Conservation (phyloP, 2,113 vertebrate genomes). For the Desmodus rotundus region DNA sequence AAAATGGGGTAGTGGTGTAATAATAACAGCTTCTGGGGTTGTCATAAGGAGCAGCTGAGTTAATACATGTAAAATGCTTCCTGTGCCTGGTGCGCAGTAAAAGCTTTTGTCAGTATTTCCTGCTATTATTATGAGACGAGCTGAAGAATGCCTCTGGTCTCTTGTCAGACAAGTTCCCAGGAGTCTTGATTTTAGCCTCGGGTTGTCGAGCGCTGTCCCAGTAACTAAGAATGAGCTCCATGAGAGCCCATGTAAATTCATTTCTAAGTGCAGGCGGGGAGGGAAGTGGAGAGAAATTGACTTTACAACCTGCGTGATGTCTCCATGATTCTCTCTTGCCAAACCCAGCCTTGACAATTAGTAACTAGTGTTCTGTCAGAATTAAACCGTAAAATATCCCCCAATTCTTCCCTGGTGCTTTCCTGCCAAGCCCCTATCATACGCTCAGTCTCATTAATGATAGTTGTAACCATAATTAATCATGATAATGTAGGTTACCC, state of each 20-base stretch:
- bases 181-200: neutral
- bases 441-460: neutral
- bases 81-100: accelerated
- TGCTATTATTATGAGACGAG: neutral
- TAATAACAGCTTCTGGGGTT: neutral
- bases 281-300: neutral
- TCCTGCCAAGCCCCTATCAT: neutral
- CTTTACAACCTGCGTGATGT: neutral
- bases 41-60: neutral
- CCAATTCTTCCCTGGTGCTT: neutral
- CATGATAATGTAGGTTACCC: neutral
- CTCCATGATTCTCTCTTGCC: neutral
- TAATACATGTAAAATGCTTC: neutral
- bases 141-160: neutral
- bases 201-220: neutral
- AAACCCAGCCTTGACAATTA: neutral
- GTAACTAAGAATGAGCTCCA: neutral
- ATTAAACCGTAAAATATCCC: neutral
- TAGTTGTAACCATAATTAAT: neutral
- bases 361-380: neutral
- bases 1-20: neutral
- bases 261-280: neutral
- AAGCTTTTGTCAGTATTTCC: neutral
- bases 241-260: neutral
- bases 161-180: neutral